Evolutionary conservation across 2,888 invertebrate genomes (phyloP).

Genomic region (Leuctra nigra): DNA sequence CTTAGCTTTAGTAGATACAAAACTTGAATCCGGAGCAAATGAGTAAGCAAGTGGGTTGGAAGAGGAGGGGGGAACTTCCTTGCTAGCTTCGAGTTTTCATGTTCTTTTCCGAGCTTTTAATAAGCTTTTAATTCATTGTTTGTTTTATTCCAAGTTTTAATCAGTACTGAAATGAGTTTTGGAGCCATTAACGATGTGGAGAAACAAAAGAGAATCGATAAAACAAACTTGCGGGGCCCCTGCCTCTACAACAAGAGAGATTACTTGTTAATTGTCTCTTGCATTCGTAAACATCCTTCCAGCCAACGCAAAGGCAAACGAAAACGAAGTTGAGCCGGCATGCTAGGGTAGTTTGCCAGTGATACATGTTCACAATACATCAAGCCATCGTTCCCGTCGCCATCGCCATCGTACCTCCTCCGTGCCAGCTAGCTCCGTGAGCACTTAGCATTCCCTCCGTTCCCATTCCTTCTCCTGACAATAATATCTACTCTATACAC

Average conservation of each 20-base stretch:
- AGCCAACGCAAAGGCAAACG: neutral
- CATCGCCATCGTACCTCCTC: no score
- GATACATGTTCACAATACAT: slow-evolving; percentile 27
- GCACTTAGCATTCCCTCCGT: neutral
- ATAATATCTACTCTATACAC: no score
- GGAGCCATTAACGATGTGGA: slow-evolving; percentile 32
- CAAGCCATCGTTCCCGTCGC: slow-evolving; percentile 13
- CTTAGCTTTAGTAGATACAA: slow-evolving; percentile 16
- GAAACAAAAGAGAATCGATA: slow-evolving; percentile 31
- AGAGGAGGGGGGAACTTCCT: slow-evolving; percentile 14
- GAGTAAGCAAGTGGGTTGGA: slow-evolving; percentile 20
- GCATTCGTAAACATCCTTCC: slow-evolving; percentile 30
- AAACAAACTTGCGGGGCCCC: slow-evolving; percentile 29
- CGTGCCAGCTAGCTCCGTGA: neutral
- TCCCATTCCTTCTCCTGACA: neutral
- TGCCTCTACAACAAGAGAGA: slow-evolving; percentile 29
- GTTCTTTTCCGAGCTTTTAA: slow-evolving; percentile 31
- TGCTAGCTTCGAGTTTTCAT: slow-evolving; percentile 27
- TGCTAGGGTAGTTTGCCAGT: neutral
- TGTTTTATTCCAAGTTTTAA: slow-evolving; percentile 32
- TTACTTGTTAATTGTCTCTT: slow-evolving; percentile 31
- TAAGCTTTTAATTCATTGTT: slow-evolving; percentile 32
- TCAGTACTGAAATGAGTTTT: slow-evolving; percentile 32
- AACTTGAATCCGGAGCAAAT: slow-evolving; percentile 16
- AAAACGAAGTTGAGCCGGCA: neutral